A percentile compares a stretch with the other conserved stretches of the same genome.
phyloP scores from a whole-genome alignment of 2,888 invertebrate species.

The Quadriops clusia region DNA sequence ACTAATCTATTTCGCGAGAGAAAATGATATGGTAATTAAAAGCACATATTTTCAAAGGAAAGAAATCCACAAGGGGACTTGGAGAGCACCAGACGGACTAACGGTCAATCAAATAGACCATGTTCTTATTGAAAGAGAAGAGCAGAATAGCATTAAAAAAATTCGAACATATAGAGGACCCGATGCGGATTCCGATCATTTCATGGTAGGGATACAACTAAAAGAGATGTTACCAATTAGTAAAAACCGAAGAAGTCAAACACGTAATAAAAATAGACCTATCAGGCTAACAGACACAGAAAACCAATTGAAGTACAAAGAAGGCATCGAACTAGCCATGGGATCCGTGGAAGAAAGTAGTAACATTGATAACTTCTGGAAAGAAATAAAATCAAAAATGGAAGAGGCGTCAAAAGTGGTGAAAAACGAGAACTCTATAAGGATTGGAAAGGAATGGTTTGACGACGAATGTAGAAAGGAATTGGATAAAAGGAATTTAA shows the following conservation, averaged over 20 bases:
- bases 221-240: background rate
- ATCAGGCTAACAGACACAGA: no score
- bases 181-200: constrained; percentile 1
- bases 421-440: no score
- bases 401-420: no score
- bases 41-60: constrained; percentile 11
- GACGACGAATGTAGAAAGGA: no score
- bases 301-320: no score
- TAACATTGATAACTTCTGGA: no score
- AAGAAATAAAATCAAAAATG: no score
- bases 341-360: no score
- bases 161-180: background rate
- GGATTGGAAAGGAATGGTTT: no score
- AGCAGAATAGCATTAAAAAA: constrained; percentile 15
- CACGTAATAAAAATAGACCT: no score
- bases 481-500: no score
- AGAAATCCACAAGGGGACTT: constrained; percentile 11
- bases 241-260: background rate
- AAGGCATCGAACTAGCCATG: no score
- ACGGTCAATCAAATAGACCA: constrained; percentile 21
- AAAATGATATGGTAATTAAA: constrained; percentile 10
- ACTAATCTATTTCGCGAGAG: constrained; percentile 12
- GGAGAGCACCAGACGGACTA: constrained; percentile 5
- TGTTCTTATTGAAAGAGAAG: constrained; percentile 17
- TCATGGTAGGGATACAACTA: background rate